A percentile compares a stretch with the other conserved stretches of the same genome.
Conservation (phyloP, 92 coral and sea anemone species). For the Paramuricea clavata region DNA sequence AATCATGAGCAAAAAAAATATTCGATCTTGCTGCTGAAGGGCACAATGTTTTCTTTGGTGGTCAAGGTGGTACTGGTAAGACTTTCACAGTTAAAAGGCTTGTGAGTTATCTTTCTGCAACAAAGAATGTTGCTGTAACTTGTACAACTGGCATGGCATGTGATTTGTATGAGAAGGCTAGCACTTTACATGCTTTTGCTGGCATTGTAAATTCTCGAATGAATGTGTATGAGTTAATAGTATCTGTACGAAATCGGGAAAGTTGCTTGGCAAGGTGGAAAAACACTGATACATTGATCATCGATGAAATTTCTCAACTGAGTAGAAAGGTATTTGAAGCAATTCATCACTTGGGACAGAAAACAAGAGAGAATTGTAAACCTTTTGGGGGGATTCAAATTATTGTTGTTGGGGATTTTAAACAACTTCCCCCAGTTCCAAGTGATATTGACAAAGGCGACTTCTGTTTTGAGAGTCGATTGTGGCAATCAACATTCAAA, state of each 20-base stretch:
- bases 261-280: slow-evolving; percentile 50
- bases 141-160: slow-evolving; percentile 42
- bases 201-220: slow-evolving; percentile 63
- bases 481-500: slow-evolving; percentile 64
- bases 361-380: slow-evolving; percentile 9
- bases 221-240: slow-evolving; percentile 5
- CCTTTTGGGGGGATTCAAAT: slow-evolving; percentile 73
- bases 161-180: slow-evolving; percentile 34
- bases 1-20: slow-evolving; percentile 32
- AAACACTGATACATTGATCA: slow-evolving; percentile 62
- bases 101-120: not conserved
- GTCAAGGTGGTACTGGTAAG: slow-evolving; percentile 21
- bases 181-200: slow-evolving; percentile 69
- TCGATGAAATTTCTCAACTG: slow-evolving; percentile 74
- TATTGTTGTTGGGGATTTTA: slow-evolving; percentile 72
- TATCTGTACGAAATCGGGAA: slow-evolving; percentile 26
- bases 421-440: slow-evolving; percentile 72
- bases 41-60: slow-evolving; percentile 32
- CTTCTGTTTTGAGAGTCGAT: slow-evolving; percentile 59
- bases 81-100: slow-evolving; percentile 5
- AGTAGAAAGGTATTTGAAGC: slow-evolving; percentile 56
- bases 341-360: slow-evolving; percentile 26
- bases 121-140: slow-evolving; percentile 33
- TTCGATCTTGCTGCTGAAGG: slow-evolving; percentile 33
- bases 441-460: slow-evolving; percentile 41